Conservation (phyloP, 1,140 invertebrate genomes). For the Macrobrachium rosenbergii region DNA sequence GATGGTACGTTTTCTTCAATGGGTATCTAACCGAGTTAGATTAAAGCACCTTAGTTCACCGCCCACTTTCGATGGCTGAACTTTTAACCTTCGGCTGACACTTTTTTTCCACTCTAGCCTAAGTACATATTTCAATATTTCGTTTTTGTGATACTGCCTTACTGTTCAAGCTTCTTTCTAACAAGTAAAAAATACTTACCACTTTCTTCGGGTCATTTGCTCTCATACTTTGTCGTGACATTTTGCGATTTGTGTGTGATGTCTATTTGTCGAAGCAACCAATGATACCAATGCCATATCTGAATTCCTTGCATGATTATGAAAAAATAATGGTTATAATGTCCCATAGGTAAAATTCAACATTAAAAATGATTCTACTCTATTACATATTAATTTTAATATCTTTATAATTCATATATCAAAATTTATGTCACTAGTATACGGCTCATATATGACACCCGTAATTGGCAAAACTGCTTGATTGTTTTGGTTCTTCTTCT, state of each 20-base stretch:
- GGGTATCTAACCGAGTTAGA: too few relatives aligned
- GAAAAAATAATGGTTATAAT: background rate
- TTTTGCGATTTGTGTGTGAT: constrained; percentile 69
- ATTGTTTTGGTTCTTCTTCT: background rate
- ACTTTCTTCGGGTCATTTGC: constrained; percentile 78
- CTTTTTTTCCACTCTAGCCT: background rate
- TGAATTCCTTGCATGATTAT: background rate
- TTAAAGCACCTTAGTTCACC: constrained; percentile 69
- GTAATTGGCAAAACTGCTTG: background rate
- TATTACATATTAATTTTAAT: too few relatives aligned
- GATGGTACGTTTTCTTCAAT: too few relatives aligned
- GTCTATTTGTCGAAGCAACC: constrained; percentile 67
- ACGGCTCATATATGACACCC: too few relatives aligned
- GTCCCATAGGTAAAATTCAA: too few relatives aligned
- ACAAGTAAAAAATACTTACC: constrained; percentile 70
- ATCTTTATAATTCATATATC: too few relatives aligned
- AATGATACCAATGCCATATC: background rate
- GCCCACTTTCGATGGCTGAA: constrained; percentile 69
- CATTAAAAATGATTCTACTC: too few relatives aligned
- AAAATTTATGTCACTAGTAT: too few relatives aligned
- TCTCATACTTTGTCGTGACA: constrained; percentile 76
- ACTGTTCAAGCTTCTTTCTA: background rate
- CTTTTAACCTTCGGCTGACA: constrained; percentile 67
- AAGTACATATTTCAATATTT: constrained; percentile 4
- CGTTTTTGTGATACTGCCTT: too few relatives aligned